Base-by-base conservation (phyloP, 1,140 invertebrate genomes). In the Aphidius gifuensis region DNA sequence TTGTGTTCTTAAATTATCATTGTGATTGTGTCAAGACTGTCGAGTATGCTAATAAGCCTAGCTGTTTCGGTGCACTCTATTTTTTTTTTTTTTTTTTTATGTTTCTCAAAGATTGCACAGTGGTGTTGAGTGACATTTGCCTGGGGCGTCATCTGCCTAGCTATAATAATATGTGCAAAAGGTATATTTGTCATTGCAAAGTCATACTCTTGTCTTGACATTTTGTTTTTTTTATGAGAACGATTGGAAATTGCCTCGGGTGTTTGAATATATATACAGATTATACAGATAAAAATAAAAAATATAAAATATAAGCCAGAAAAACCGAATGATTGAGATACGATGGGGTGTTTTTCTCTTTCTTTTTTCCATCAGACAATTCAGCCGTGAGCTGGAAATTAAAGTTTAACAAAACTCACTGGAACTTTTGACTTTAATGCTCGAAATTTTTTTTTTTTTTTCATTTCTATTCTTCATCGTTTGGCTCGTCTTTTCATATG, bases 201-300 rank as follows among this genome's bases (percentile, higher is more conserved):
- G 5, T 44, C 23, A 9, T 16, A n/a, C 48, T 23, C 39, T 51
- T 53, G 16, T 51, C 21, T 51, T 11, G 23, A 54, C 39, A 48
- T 54, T 23, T 40, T 7, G 53, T 55, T 55, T 55, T 55, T 23
- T 49, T 23, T 48, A 32, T 48, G 38, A 40, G 11, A 49, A 43
- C 59, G 49, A 60, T 60, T 53, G 59, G 48, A 60, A 60, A 60
- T 38, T 51, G 59, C 59, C 59, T 4, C 47, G 59, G 48, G 9
- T 9, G n/a, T 43, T 43, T 40, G 32, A 32, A 23, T 51, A 32
- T 51, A 32, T 9, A 32, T 51, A 38, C 7, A 7, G 49, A 16
- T 50, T 32, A 47, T n/a, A 9, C 9, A n/a, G 11, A 47, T n/a
- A n/a, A 50, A 32, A 16, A 5, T 21, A 23, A 5, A 23, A 8